Conservation (phyloP, 1,140 invertebrate genomes). For the Vanessa atalanta region DNA sequence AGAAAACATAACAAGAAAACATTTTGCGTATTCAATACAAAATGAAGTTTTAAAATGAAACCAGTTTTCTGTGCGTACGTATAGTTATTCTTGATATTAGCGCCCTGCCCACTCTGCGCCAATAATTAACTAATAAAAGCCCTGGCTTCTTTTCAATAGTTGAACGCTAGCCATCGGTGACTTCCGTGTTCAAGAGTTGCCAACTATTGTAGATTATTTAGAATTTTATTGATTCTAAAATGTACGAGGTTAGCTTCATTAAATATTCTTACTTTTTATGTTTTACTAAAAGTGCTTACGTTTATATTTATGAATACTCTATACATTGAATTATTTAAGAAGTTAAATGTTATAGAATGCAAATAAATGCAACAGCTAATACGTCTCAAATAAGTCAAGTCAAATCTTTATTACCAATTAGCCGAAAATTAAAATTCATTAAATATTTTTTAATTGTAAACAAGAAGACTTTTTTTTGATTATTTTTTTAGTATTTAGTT, state of each 20-base stretch:
- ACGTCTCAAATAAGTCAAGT: too few relatives aligned
- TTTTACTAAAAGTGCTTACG: not conserved
- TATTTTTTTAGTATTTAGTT: conserved; percentile 17
- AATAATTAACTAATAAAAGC: conserved; percentile 41
- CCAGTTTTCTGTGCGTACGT: not conserved
- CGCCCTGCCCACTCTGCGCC: conserved; percentile 10
- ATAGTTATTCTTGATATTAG: not conserved
- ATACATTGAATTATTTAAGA: too few relatives aligned
- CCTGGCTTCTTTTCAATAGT: conserved; percentile 42
- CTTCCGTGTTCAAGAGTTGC: conserved; percentile 45
- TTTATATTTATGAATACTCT: too few relatives aligned
- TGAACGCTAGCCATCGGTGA: conserved; percentile 38
- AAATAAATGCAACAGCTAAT: too few relatives aligned
- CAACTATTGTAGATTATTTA: conserved; percentile 29
- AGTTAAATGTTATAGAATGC: too few relatives aligned
- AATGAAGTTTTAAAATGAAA: not conserved
- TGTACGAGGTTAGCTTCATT: not conserved
- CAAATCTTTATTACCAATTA: too few relatives aligned
- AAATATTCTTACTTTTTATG: not conserved
- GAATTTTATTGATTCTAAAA: conserved; percentile 11
- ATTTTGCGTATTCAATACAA: too few relatives aligned
- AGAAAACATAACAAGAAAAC: too few relatives aligned
- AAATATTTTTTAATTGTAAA: not conserved
- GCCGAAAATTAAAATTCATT: too few relatives aligned
- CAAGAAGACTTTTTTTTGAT: not conserved